Evolutionary conservation across 2,113 vertebrate species (phyloP), one percentile per base, ranked within the genome.

Genomic region (Vulpes lagopus): DNA sequence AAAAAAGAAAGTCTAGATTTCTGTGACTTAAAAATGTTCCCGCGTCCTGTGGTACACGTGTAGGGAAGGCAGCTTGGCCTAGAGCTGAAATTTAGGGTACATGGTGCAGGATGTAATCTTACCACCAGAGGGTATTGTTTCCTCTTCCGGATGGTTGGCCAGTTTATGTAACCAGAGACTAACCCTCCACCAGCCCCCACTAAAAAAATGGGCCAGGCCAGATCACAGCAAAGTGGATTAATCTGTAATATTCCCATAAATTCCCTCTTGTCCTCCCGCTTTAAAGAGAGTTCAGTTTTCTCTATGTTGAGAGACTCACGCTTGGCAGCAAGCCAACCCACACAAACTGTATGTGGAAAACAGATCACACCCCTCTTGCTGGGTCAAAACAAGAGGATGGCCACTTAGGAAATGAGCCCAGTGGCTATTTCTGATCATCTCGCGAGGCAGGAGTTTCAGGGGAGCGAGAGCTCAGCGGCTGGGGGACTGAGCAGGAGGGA

Each of bases 71-170:
- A 64, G 38, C 12, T 60, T 14, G 53, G 53, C 16, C 1, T 1
- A 2, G 19, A 89, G 60, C 8, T 94, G 43, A 88, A 95, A 90
- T 67, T 76, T n/a, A 88, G 43, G 60, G 49, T 30, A 14, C 8
- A 11, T 12, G 11, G 35, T 95, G 83, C 83, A 96, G 87, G 20
- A 91, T 73, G 11, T 4, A 64, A 79, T 88, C 57, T 95, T 62
- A 94, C 96, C 97, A 95, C 94, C 85, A 97, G 97, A 93, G 92
- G 96, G 94, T 81, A 87, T 86, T 96, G 79, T 94, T 60, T 87
- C 71, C 60, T 94, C 92, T 95, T 93, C 35, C 0, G 20, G 88
- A 67, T 57, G n/a, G 10, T 81, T n/a, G 51, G 55, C 73, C 43
- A 43, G 12, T 93, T 95, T 94, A 76, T 55, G 6, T 79, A 97